These are phyloP conservation scores for Epizoanthus illoricatus DNA, from an alignment of 92 coral and sea anemone genomes.

Conservation along the genomic window DNA sequence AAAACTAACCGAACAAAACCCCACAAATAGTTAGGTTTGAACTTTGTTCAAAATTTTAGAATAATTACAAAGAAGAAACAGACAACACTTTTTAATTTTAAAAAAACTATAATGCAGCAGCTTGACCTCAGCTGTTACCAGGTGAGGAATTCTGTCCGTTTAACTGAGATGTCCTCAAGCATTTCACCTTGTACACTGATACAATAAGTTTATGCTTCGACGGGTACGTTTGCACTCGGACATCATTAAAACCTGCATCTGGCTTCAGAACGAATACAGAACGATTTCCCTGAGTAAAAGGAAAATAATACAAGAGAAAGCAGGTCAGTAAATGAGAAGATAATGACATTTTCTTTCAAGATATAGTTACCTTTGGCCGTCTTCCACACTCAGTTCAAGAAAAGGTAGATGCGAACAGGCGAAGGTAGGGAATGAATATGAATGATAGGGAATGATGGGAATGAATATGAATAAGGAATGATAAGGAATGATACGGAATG, in stretches of 20 bases:
- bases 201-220: slow-evolving; percentile 45
- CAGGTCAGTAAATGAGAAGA: not conserved
- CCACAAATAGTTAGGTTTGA: too few species aligned
- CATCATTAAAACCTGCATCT: slow-evolving; percentile 57
- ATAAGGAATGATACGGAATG: too few species aligned
- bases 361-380: too few species aligned
- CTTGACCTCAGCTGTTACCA: not conserved
- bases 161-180: not conserved
- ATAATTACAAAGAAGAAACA: too few species aligned
- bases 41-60: too few species aligned
- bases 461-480: too few species aligned
- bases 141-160: not conserved
- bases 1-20: too few species aligned
- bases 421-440: too few species aligned
- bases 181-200: slow-evolving; percentile 42
- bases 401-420: not conserved
- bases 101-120: too few species aligned
- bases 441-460: too few species aligned
- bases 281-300: slow-evolving; percentile 68
- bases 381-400: not conserved
- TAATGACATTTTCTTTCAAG: not conserved
- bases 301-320: not conserved
- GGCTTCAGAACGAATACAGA: slow-evolving; percentile 85
- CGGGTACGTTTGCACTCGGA: slow-evolving; percentile 68
- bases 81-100: too few species aligned